Percentiles rank a stretch among this genome's conserved stretches.
These are phyloP conservation scores for Centropus bengalensis DNA, from an alignment of 2,113 vertebrate genomes.

Conservation along the genomic window DNA sequence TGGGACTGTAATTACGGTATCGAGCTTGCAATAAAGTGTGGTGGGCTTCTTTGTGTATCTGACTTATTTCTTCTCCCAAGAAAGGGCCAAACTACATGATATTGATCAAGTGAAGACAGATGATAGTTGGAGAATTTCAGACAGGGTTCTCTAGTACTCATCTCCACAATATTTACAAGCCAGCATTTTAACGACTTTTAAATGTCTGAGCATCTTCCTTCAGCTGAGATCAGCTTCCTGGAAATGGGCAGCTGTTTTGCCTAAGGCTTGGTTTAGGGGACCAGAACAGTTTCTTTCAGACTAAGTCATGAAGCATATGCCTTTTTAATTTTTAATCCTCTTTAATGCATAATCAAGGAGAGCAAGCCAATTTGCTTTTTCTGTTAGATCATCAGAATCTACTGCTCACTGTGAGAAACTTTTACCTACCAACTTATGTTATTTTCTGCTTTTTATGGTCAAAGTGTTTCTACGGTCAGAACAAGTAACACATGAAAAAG, in stretches of 20 bases:
- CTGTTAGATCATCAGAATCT: background rate
- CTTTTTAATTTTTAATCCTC: conserved; percentile 28
- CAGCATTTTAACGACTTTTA: background rate
- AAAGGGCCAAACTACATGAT: background rate
- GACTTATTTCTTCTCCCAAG: background rate
- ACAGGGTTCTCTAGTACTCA: background rate
- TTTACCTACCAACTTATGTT: background rate
- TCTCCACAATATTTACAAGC: background rate
- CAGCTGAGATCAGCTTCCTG: conserved; percentile 21
- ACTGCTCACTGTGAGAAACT: background rate
- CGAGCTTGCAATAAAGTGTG: background rate
- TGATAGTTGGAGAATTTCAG: background rate
- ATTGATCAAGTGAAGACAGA: background rate
- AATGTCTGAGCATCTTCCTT: background rate
- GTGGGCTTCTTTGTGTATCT: background rate
- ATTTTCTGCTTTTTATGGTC: background rate
- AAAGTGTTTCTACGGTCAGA: background rate
- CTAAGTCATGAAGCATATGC: background rate
- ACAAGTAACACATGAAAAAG: background rate
- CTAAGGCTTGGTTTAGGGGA: background rate
- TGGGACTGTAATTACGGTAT: background rate
- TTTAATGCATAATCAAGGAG: conserved; percentile 11
- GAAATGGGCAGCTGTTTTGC: conserved; percentile 4
- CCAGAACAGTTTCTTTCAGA: background rate
- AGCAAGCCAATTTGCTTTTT: background rate